Evolutionary conservation across 2,113 vertebrate species (phyloP), one percentile per base, ranked within the genome.

Genomic region (Anhinga anhinga): DNA sequence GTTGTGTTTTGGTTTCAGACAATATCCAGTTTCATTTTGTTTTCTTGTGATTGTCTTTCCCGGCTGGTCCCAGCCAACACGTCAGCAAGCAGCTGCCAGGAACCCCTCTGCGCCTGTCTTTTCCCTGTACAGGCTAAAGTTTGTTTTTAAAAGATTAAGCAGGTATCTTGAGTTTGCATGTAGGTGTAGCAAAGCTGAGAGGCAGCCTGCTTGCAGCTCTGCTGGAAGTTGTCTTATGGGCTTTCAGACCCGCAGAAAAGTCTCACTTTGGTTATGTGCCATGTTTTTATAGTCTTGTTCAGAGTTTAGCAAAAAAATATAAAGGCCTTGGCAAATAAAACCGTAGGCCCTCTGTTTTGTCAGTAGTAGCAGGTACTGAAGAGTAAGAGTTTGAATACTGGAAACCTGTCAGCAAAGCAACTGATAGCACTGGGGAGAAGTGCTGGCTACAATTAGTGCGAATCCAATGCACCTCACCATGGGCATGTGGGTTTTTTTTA

Each of bases 401-500:
- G 25, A 26, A 58, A n/a, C 9, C 32, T 38, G 8, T 53, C 79
- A 71, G 45, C 34, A 36, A 36, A 66, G 83, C 23, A 27, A 0
- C 15, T 11, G 38, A 2, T 9, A 15, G 23, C 27, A 9, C 0
- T 38, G 20, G 49, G 36, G 15, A 62, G 23, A 21, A 32, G 29
- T 1, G 17, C 15, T 44, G 52, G 11, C 52, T 55, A 2, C 16
- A 7, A 22, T 34, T 9, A 4, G 2, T 7, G 7, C 2, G 13
- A n/a, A 12, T 3, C 58, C 53, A 26, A 1, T 20, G 34, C 29
- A 23, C 44, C n/a, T 82, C 11, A 5, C 5, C 4, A 8, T 4
- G 30, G 59, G 18, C 1, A 0, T 0, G 5, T 9, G 9, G 8
- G 1, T 3, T 27, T 5, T 5, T 36, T 30, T 77, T 4, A 13